phyloP scores from a whole-genome alignment of 1,140 invertebrate species.

The Saccostrea cuccullata region DNA sequence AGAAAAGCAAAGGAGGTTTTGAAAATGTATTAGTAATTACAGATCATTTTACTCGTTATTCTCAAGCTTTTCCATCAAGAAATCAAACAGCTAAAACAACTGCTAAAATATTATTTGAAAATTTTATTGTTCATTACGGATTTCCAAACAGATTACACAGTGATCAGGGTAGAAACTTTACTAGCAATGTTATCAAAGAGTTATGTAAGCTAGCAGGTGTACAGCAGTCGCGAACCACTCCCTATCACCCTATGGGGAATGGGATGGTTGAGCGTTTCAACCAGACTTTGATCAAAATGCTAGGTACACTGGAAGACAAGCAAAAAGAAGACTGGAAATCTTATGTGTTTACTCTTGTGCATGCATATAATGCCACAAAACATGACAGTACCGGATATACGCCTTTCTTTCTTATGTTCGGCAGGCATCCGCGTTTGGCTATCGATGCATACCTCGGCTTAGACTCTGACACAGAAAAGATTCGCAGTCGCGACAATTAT shows the following conservation, averaged over 20 bases:
- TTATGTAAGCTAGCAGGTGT: too few species aligned
- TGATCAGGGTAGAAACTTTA: conserved; percentile 39
- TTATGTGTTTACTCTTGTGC: conserved; percentile 20
- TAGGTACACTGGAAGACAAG: conserved; percentile 48
- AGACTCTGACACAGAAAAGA: neutral
- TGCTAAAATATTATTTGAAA: conserved; percentile 14
- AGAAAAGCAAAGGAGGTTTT: too few species aligned
- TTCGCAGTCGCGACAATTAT: neutral
- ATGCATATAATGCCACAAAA: conserved; percentile 25
- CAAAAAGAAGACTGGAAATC: conserved; percentile 55
- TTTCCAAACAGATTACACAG: conserved; percentile 39
- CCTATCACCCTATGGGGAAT: too few species aligned
- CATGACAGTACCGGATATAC: conserved; percentile 39
- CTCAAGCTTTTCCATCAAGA: neutral
- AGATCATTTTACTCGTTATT: conserved; percentile 36
- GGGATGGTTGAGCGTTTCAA: conserved; percentile 49
- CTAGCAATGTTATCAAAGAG: neutral
- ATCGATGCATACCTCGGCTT: conserved; percentile 8
- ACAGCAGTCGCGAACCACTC: too few species aligned
- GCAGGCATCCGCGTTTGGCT: conserved; percentile 15
- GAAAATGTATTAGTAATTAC: neutral
- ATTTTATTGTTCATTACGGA: conserved; percentile 34
- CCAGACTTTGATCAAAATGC: conserved; percentile 46
- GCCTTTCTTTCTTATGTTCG: conserved; percentile 43
- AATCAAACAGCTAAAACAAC: conserved; percentile 19